These are phyloP conservation scores for Monochamus alternatus DNA, from an alignment of 2,888 invertebrate genomes.

Conservation along the genomic window DNA sequence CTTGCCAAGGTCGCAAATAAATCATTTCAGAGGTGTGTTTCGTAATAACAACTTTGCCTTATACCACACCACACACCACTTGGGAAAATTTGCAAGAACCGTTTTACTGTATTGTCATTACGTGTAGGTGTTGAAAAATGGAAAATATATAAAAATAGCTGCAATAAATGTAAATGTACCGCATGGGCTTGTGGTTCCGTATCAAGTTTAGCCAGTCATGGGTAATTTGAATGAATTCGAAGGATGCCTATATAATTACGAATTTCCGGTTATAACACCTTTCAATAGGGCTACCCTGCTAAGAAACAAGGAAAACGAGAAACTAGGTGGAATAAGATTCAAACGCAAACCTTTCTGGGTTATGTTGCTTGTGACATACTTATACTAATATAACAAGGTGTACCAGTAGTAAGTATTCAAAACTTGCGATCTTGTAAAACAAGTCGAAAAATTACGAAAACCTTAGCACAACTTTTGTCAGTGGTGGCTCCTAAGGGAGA, in stretches of 20 bases:
- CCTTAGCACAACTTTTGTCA: too few species aligned
- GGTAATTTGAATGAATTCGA: conserved; percentile 4
- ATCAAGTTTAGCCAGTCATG: conserved; percentile 1
- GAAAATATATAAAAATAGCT: conserved; percentile 11
- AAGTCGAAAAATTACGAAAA: too few species aligned
- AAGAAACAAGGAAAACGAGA: too few species aligned
- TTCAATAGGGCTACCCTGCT: background rate
- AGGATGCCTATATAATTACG: background rate
- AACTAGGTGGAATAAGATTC: too few species aligned
- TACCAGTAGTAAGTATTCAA: too few species aligned
- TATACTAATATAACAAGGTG: too few species aligned
- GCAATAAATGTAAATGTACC: conserved; percentile 10
- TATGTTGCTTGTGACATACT: too few species aligned
- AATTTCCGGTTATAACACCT: conserved; percentile 7
- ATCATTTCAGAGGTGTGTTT: conserved; percentile 48
- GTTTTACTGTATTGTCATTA: background rate
- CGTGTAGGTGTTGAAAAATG: conserved; percentile 24
- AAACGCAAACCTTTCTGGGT: too few species aligned
- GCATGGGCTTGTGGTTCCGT: conserved; percentile 11
- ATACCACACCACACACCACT: conserved; percentile 31
- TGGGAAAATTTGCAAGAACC: conserved; percentile 30
- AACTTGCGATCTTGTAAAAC: too few species aligned
- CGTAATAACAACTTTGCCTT: conserved; percentile 30
- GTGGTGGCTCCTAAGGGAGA: too few species aligned
- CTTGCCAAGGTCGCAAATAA: conserved; percentile 53